Evolutionary conservation across 2,888 invertebrate genomes (phyloP), one percentile per base, ranked within the genome.

Genomic region (Hipparchia sbordonii): DNA sequence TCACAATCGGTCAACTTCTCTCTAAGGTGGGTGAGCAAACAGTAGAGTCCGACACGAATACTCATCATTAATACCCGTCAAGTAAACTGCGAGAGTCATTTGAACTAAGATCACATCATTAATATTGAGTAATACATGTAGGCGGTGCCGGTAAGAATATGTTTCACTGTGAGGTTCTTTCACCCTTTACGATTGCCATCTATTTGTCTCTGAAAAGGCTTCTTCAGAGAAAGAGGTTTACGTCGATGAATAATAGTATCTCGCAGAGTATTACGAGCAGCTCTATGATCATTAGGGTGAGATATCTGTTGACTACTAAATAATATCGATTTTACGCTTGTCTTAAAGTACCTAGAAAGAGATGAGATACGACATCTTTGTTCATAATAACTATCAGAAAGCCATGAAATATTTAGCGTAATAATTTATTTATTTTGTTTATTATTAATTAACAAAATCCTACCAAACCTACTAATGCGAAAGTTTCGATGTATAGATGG

Each of bases 71-170:
- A 92, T 92, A 89, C 84, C 84, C 85, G 92, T 93, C 93, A 86
- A 85, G 86, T 81, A 80, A 86, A 85, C 89, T 88, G 87, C 84
- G 82, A 83, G 86, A 87, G 89, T 89, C 89, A 88, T 88, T 88
- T 87, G 90, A 89, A 89, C 90, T 90, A 88, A 92, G 87, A 90
- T 92, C 91, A 88, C 89, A 91, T 93, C 92, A 93, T 93, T 93
- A 93, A 93, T 93, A 93, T 91, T 87, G 89, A 91, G 89, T 84
- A 85, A 86, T 86, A 85, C 87, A 84, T 85, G 92, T 87, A 87
- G 91, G 90, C 92, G 92, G 89, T 79, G 84, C 82, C 81, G 81
- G 79, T 75, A 79, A 88, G 87, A 87, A 91, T 89, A 88, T 80
- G 87, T 91, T 89, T 88, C 89, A 87, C 85, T 86, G 84, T 86